These are phyloP conservation scores for Lasioglossum pauxillum DNA, from an alignment of 2,888 invertebrate genomes.

Conservation along the genomic window DNA sequence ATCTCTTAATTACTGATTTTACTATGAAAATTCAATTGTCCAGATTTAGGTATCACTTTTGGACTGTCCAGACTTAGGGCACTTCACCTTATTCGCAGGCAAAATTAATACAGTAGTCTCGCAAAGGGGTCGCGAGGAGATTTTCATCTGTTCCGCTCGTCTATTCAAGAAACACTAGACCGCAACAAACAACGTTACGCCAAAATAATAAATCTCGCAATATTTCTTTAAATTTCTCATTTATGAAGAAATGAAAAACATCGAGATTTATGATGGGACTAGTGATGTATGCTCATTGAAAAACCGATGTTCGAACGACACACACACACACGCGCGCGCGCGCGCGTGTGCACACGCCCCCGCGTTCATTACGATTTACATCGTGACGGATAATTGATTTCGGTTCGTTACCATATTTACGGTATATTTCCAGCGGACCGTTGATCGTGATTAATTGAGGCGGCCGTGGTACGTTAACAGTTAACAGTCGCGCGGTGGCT, in stretches of 20 bases:
- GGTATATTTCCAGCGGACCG: slow-evolving; percentile 29
- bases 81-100: no score
- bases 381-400: slow-evolving; percentile 44
- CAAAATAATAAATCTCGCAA: background rate
- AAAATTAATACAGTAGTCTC: no score
- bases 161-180: no score
- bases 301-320: slow-evolving; percentile 5
- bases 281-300: background rate
- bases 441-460: slow-evolving; percentile 17
- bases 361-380: background rate
- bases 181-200: background rate
- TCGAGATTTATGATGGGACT: background rate
- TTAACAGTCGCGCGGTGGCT: slow-evolving; percentile 26
- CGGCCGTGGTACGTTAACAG: slow-evolving; percentile 36
- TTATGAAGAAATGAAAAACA: background rate
- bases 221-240: background rate
- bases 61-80: no score
- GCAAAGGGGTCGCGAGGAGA: no score
- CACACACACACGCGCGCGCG: background rate
- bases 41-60: no score
- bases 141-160: no score
- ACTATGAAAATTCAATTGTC: no score
- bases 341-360: background rate
- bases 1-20: no score
- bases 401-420: slow-evolving; percentile 26